Conservation (phyloP, 1,140 invertebrate species). For the Ladona fulva region DNA sequence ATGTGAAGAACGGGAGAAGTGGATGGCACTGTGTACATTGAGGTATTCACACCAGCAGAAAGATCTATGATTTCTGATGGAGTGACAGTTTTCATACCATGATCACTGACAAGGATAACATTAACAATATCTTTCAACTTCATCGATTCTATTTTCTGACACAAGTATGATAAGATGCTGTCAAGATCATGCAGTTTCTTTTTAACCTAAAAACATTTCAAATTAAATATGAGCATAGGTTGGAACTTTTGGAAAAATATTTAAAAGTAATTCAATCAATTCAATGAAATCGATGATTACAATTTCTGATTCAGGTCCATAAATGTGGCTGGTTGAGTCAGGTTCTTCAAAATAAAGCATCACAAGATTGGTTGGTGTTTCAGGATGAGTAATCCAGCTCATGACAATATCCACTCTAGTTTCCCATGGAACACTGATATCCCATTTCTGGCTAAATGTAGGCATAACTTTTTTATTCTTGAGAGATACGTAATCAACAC, state of each 20-base stretch:
- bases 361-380: conserved; percentile 49
- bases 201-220: conserved; percentile 31
- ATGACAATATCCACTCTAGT: conserved; percentile 49
- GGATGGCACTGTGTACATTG: conserved; percentile 39
- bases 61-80: conserved; percentile 47
- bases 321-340: conserved; percentile 47
- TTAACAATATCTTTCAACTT: conserved; percentile 48
- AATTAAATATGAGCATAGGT: neutral
- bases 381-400: conserved; percentile 52
- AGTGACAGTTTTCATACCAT: conserved; percentile 55
- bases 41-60: conserved; percentile 41
- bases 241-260: neutral
- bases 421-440: conserved; percentile 41
- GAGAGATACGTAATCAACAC: neutral
- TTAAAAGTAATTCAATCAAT: neutral
- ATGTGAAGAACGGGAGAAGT: conserved; percentile 43
- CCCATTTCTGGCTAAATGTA: conserved; percentile 40
- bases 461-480: conserved; percentile 28
- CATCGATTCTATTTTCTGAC: conserved; percentile 41
- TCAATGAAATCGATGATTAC: neutral
- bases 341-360: conserved; percentile 66
- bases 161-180: conserved; percentile 41
- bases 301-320: conserved; percentile 36
- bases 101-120: conserved; percentile 62
- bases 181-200: conserved; percentile 45